Evolutionary conservation across 2,113 vertebrate genomes (phyloP), one percentile per base, ranked within the genome.

Genomic region (Lophochroa leadbeateri): DNA sequence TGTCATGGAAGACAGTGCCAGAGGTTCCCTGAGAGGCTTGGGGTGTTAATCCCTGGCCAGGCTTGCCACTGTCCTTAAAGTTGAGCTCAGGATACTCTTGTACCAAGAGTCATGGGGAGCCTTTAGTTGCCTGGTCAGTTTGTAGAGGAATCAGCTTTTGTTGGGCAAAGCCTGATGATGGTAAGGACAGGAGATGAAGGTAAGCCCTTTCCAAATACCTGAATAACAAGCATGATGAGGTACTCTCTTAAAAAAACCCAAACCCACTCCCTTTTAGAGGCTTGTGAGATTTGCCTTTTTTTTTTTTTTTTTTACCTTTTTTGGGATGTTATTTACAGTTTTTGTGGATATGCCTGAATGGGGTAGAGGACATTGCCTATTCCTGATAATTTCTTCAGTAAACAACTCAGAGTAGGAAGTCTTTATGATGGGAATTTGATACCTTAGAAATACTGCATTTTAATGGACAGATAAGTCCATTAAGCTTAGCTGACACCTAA

Each of bases 261-360:
- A 86, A 46, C 1, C 4, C 7, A 13, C 8, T 58, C 13, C 11
- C 46, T 60, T n/a, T 65, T 69, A 58, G 47, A 58, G 2, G 1
- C 13, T 63, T 77, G 13, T 69, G n/a, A 63, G 21, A 55, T 31
- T 25, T 47, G 8, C 8, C 21, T 52, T 35, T 70, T 20, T 39
- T 18, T 31, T 17, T 29, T 17, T 19, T 19, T 12, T 31, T 33
- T 33, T 57, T 21, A 9, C 10, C 2, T 33, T 24, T 23, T 12
- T 1, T 7, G 2, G 9, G 20, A 7, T 4, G 3, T 44, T 60
- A 29, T 43, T 28, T 57, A 0, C 39, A 33, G 7, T 70, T 74
- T 85, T 21, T 67, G 24, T 64, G 16, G 82, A n/a, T 79, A n/a
- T 71, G 10, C 11, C 11, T 64, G 17, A 35, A 68, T 88, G 63